Conservation (phyloP, 2,888 invertebrate genomes). For the Euplagia quadripunctaria region DNA sequence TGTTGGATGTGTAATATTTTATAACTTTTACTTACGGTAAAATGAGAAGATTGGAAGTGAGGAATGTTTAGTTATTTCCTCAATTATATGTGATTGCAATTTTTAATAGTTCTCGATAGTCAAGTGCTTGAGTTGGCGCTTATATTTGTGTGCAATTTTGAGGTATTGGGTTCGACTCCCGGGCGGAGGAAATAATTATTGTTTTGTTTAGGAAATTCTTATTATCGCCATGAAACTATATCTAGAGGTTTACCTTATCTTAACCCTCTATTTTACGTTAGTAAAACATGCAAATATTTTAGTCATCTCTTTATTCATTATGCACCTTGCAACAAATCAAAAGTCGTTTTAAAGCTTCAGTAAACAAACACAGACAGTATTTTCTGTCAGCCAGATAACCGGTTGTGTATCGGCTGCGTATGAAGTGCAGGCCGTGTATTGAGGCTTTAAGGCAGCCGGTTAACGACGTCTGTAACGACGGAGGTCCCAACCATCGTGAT, state of each 20-base stretch:
- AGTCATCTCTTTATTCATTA: not conserved
- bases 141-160: not conserved
- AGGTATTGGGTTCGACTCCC: not conserved
- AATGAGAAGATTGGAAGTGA: not conserved
- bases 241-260: no score
- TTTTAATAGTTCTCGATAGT: not conserved
- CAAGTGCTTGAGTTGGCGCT: not conserved
- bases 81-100: not conserved
- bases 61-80: not conserved
- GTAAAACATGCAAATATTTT: not conserved
- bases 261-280: no score
- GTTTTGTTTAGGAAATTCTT: not conserved
- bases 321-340: not conserved
- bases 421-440: slow-evolving; percentile 2
- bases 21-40: not conserved
- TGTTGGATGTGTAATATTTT: not conserved
- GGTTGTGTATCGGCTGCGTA: slow-evolving; percentile 20
- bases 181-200: not conserved
- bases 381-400: slow-evolving; percentile 16
- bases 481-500: slow-evolving; percentile 60
- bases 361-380: slow-evolving; percentile 11
- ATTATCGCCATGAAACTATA: not conserved
- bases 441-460: slow-evolving; percentile 42
- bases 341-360: not conserved
- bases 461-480: slow-evolving; percentile 59